A percentile compares a stretch with the other conserved stretches of the same genome.
Conservation (phyloP, 2,888 invertebrate species). For the Himalopsyche kuldschensis region DNA sequence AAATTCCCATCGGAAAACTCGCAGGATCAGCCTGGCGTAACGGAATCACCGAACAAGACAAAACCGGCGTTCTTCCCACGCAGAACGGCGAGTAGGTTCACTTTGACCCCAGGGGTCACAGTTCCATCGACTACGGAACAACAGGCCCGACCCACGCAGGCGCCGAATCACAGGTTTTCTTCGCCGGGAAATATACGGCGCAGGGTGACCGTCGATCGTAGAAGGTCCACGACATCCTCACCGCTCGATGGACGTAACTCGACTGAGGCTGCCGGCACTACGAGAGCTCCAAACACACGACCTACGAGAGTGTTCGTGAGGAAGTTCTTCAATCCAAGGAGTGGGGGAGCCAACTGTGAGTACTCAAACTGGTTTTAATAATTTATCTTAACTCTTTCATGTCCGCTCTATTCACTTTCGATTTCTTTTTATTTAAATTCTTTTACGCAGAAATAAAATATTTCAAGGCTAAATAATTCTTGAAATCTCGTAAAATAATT, state of each 20-base stretch:
- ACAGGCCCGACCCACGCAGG: background rate
- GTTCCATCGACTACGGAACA: conserved; percentile 7
- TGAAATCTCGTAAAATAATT: no score
- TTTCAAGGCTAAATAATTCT: no score
- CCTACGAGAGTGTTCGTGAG: conserved; percentile 37
- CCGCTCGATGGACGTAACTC: conserved; percentile 8
- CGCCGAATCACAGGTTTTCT: conserved; percentile 15
- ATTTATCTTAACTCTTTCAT: conserved; percentile 3
- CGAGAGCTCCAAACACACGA: conserved; percentile 8
- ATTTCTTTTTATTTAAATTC: background rate
- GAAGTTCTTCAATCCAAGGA: conserved; percentile 29
- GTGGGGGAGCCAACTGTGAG: conserved; percentile 21
- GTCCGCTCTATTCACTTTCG: background rate
- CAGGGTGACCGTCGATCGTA: conserved; percentile 12
- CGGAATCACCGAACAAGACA: background rate
- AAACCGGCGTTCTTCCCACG: conserved; percentile 34
- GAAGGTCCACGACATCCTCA: conserved; percentile 22
- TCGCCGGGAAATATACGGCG: conserved; percentile 15
- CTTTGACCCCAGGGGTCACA: background rate
- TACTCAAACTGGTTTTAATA: conserved; percentile 26
- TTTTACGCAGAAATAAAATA: no score
- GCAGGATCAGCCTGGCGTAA: conserved; percentile 1
- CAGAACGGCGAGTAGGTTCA: conserved; percentile 22
- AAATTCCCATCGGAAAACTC: background rate
- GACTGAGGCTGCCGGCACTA: conserved; percentile 28